Conservation (phyloP, 2,797 vertebrate genomes). For the Potorous gilbertii region DNA sequence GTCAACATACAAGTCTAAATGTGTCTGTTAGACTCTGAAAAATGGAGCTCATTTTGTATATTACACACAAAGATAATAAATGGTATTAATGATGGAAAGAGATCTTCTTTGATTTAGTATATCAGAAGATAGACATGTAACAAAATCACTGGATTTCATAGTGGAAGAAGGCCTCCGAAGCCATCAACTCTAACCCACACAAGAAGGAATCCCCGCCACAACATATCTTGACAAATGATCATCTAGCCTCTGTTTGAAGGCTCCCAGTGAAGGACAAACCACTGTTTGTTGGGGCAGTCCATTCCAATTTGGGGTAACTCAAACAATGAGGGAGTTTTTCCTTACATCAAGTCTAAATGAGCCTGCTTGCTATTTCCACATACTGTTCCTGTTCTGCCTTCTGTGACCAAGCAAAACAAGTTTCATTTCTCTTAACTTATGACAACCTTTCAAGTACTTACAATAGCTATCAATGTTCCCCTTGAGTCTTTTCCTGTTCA, state of each 20-base stretch:
- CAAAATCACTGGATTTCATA: not conserved
- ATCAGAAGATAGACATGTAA: not conserved
- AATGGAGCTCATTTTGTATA: not conserved
- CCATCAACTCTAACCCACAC: not conserved
- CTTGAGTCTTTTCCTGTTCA: not conserved
- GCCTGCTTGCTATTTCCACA: not conserved
- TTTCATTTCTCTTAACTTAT: not conserved
- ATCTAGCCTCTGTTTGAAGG: not conserved
- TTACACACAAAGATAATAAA: not conserved
- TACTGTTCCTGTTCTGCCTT: not conserved
- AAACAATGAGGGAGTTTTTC: not conserved
- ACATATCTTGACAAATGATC: not conserved
- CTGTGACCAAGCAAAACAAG: not conserved
- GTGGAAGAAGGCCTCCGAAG: not conserved
- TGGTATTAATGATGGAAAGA: not conserved
- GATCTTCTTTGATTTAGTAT: not conserved
- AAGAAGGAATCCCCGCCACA: not conserved
- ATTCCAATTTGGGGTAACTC: not conserved
- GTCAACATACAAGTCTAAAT: not conserved
- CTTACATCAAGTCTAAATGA: not conserved
- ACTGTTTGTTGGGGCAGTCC: not conserved
- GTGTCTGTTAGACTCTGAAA: constrained; percentile 9
- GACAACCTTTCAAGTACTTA: not conserved
- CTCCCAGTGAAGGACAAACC: not conserved
- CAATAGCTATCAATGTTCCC: not conserved